Percentiles rank a stretch among this genome's conserved stretches.
These are phyloP conservation scores for Corythornis cristatus DNA, from an alignment of 2,113 vertebrate genomes.

Conservation along the genomic window DNA sequence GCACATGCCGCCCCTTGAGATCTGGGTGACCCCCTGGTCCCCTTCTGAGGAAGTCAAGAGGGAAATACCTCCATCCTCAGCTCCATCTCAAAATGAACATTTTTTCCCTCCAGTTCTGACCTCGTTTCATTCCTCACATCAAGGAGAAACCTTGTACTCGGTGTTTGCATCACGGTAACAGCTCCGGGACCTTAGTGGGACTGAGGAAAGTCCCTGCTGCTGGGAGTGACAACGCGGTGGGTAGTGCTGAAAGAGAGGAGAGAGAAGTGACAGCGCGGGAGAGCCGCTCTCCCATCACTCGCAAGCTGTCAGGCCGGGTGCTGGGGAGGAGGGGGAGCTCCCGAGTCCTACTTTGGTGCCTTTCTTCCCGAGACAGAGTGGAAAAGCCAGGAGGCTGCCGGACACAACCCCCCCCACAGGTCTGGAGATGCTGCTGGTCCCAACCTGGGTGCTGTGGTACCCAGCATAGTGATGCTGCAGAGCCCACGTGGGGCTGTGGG, in stretches of 20 bases:
- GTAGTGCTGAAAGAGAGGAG: slow-evolving; percentile 35
- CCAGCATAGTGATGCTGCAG: accelerated
- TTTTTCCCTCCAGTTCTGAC: background rate
- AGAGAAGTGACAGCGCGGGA: background rate
- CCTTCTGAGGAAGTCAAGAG: accelerated
- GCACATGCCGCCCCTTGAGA: background rate
- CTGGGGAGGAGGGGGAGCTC: background rate
- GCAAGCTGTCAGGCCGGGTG: slow-evolving; percentile 16
- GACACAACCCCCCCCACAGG: accelerated
- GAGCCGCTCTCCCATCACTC: background rate
- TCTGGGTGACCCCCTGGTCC: background rate
- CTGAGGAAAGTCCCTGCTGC: slow-evolving; percentile 42
- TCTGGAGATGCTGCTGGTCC: background rate
- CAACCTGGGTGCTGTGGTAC: accelerated
- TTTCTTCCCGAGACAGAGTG: background rate
- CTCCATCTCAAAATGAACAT: slow-evolving; percentile 46
- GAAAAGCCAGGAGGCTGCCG: background rate
- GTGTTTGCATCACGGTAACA: slow-evolving; percentile 43
- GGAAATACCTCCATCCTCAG: background rate
- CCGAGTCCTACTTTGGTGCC: background rate
- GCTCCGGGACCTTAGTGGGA: slow-evolving; percentile 42
- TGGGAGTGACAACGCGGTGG: slow-evolving; percentile 45
- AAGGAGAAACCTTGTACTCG: slow-evolving; percentile 13
- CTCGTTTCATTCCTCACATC: slow-evolving; percentile 23
- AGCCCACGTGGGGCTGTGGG: accelerated